Base-by-base conservation (phyloP, 2,888 invertebrate species). In the Schizotus pectinicornis region DNA sequence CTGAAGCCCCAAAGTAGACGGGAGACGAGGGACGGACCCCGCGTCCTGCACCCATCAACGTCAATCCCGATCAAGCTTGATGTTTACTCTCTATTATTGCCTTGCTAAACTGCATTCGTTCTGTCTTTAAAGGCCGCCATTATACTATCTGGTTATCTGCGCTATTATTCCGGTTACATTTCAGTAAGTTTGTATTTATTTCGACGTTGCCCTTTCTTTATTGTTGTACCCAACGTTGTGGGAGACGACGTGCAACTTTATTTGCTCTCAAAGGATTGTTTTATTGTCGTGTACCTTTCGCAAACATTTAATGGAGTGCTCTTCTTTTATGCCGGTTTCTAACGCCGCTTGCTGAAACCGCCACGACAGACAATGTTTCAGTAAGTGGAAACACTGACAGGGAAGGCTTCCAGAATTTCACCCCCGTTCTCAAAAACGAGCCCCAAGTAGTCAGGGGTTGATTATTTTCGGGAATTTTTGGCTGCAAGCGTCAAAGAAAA, bases 71-170 rank as follows among this genome's bases (percentile, higher is more conserved):
- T 70, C 67, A 69, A 58, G 59, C 59, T 55, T 66, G 67, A 67
- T 70, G 70, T 70, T 67, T 69, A 62, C 64, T 64, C 60, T 65
- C 65, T 64, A 69, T 69, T 70, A 69, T 68, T 69, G 67, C 63
- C 67, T 67, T 64, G 67, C 67, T 69, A 67, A 67, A 69, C 64
- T 67, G 64, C 62, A 66, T 59, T 69, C 64, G 64, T 61, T 58
- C 50, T 63, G 58, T 69, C 65, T 66, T 67, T 67, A 66, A 67
- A 64, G 59, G 65, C 66, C 61, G 65, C 67, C 64, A 64, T 67
- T 63, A 60, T 65, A 38, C 53, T 52, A 51, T 53, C 60, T 61
- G 64, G 67, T 64, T 65, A 67, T 64, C 66, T 61, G 53, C 60
- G 37, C 52, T 50, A 64, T 65, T 63, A 66, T 67, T 59, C 66